A percentile compares a stretch with the other conserved stretches of the same genome.
These are phyloP conservation scores for Oostethus manadensis DNA, from an alignment of 2,113 vertebrate genomes.

Conservation along the genomic window DNA sequence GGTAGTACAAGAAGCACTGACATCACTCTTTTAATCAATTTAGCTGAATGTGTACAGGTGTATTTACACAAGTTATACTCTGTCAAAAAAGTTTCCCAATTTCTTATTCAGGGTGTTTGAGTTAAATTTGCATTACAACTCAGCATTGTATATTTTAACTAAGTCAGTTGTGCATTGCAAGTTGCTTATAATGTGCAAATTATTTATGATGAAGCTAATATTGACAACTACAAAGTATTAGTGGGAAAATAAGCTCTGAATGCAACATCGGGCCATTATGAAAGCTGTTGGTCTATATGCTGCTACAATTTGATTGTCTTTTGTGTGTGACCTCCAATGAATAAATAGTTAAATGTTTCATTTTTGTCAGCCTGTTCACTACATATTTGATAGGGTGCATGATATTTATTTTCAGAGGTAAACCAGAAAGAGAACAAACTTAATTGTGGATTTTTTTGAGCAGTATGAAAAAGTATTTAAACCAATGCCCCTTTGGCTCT, in stretches of 20 bases:
- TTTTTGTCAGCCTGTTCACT: not conserved
- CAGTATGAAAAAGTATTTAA: slow-evolving; percentile 47
- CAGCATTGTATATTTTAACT: slow-evolving; percentile 47
- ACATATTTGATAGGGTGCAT: not conserved
- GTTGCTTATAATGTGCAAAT: slow-evolving; percentile 54
- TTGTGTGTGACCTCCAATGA: slow-evolving; percentile 55
- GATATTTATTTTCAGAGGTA: not conserved
- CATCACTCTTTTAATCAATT: slow-evolving; percentile 25
- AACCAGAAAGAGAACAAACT: not conserved
- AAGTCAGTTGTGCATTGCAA: slow-evolving; percentile 53
- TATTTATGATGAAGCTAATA: slow-evolving; percentile 50
- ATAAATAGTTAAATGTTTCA: slow-evolving; percentile 49
- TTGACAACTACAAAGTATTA: slow-evolving; percentile 24
- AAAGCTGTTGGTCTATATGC: slow-evolving; percentile 35
- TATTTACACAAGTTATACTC: slow-evolving; percentile 35
- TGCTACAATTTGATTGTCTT: slow-evolving; percentile 47
- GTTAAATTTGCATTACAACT: slow-evolving; percentile 25
- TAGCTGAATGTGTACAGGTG: slow-evolving; percentile 36
- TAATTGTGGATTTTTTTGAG: not conserved
- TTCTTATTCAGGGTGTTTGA: slow-evolving; percentile 22
- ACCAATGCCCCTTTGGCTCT: slow-evolving; percentile 89
- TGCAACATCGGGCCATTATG: slow-evolving; percentile 26
- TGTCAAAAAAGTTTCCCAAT: slow-evolving; percentile 42
- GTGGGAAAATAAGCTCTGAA: slow-evolving; percentile 46
- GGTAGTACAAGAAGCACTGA: slow-evolving; percentile 67